These are phyloP conservation scores for Drosophila mojavensis DNA, from an alignment of 1,140 invertebrate species.

Conservation along the genomic window DNA sequence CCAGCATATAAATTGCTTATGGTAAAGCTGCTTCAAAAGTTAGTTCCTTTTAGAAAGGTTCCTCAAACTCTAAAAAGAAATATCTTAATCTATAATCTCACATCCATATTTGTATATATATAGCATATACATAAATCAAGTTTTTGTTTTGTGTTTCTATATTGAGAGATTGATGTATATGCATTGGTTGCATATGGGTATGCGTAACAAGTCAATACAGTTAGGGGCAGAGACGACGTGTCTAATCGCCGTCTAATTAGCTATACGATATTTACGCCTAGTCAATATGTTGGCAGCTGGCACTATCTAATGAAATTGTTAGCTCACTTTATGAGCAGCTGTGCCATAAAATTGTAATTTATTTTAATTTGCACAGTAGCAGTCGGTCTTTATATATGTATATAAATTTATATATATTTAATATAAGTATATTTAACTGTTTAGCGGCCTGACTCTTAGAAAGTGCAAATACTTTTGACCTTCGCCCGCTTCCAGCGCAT, in stretches of 20 bases:
- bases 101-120: background rate
- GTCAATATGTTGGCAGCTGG: conserved; percentile 46
- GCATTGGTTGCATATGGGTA: conserved; percentile 42
- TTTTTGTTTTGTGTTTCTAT: conserved; percentile 1
- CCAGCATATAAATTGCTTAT: too few species aligned
- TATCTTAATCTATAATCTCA: background rate
- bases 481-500: conserved; percentile 39
- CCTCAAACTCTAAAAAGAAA: too few species aligned
- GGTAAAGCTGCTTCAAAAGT: too few species aligned
- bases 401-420: conserved; percentile 8
- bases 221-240: conserved; percentile 24
- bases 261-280: conserved; percentile 58
- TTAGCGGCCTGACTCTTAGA: conserved; percentile 53
- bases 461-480: conserved; percentile 61
- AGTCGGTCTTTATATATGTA: conserved; percentile 14
- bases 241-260: conserved; percentile 47
- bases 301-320: conserved; percentile 70
- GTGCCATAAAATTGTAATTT: conserved; percentile 71
- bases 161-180: conserved; percentile 20
- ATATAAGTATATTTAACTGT: conserved; percentile 18
- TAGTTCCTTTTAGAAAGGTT: too few species aligned
- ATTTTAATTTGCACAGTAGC: conserved; percentile 62
- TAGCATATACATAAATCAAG: background rate
- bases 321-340: conserved; percentile 66
- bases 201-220: conserved; percentile 53